These are phyloP conservation scores for Macquaria australasica DNA, from an alignment of 2,113 vertebrate species.

Conservation along the genomic window DNA sequence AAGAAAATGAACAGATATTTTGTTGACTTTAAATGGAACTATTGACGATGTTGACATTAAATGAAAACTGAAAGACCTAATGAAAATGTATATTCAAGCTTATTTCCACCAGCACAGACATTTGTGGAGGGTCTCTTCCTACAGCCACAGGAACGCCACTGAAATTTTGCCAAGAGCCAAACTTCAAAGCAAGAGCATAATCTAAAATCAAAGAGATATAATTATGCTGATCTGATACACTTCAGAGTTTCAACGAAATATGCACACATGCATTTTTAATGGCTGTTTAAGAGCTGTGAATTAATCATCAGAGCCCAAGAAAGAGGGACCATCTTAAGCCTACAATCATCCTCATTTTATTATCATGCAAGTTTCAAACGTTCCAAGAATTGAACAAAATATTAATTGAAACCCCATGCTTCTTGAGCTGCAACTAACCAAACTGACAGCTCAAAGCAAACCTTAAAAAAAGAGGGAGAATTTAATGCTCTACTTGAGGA, in stretches of 20 bases:
- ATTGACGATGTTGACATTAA: background rate
- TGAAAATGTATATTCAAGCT: background rate
- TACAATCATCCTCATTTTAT: constrained; percentile 47
- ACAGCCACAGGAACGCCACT: background rate
- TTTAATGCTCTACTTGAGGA: constrained; percentile 20
- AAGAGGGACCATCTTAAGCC: constrained; percentile 12
- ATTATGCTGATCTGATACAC: constrained; percentile 60
- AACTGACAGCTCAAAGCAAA: constrained; percentile 52
- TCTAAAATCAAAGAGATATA: constrained; percentile 66
- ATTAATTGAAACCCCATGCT: constrained; percentile 2
- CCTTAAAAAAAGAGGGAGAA: constrained; percentile 35
- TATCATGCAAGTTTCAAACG: constrained; percentile 48
- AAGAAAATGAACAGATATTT: background rate
- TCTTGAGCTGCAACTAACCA: constrained; percentile 33
- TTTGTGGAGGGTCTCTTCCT: constrained; percentile 12
- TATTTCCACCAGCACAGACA: constrained; percentile 17
- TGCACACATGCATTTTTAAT: constrained; percentile 61
- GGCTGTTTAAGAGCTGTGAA: constrained; percentile 48
- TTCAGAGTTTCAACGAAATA: constrained; percentile 45
- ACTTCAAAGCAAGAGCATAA: constrained; percentile 68
- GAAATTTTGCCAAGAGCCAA: constrained; percentile 52
- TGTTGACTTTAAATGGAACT: background rate
- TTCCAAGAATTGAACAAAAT: constrained; percentile 27
- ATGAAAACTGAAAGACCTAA: background rate
- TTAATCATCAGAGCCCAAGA: constrained; percentile 31